Base-by-base conservation (phyloP, 2,888 invertebrate genomes). In the Ornithoptera priamus region DNA sequence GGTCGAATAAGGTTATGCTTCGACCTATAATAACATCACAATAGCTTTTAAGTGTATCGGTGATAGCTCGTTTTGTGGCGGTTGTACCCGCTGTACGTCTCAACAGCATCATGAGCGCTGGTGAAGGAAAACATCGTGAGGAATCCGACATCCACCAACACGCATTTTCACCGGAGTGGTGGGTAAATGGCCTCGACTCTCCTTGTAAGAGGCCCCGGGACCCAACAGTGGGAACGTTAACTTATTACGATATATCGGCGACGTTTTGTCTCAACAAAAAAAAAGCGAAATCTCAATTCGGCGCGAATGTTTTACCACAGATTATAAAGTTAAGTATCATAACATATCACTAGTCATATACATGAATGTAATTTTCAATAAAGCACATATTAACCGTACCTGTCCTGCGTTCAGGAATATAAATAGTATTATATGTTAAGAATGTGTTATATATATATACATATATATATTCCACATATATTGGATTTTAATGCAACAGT, bases 301-400 rank as follows among this genome's bases (percentile, higher is more conserved):
- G 68, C 68, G 73, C 71, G 71, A 73, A 73, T 72, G 77, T 84
- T 85, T 88, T 88, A 90, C 88, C 88, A 89, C 82, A 83, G 80
- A 81, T 80, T 85, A 84, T 87, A 88, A 85, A 88, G 87, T 89
- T 90, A n/a, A n/a, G n/a, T n/a, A 88, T 89, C 88, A 83, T 89
- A 85, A 90, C 92, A 92, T 92, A 92, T 92, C 90, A 91, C 92
- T 92, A 92, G 92, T 92, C 92, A 92, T 88, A 87, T 85, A 81
- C 81, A 80, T 80, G 83, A 83, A 82, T 71, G 66, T 81, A 82
- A 85, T 83, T 80, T 80, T 78, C 78, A 83, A 79, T 81, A 79
- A 83, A 80, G 83, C 80, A 84, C 84, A 84, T 83, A 85, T 74
- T 79, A 73, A 86, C 85, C 78, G 91, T 92, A 92, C 92, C 92